phyloP scores from a whole-genome alignment of 2,113 vertebrate species.

The Perognathus longimembris region DNA sequence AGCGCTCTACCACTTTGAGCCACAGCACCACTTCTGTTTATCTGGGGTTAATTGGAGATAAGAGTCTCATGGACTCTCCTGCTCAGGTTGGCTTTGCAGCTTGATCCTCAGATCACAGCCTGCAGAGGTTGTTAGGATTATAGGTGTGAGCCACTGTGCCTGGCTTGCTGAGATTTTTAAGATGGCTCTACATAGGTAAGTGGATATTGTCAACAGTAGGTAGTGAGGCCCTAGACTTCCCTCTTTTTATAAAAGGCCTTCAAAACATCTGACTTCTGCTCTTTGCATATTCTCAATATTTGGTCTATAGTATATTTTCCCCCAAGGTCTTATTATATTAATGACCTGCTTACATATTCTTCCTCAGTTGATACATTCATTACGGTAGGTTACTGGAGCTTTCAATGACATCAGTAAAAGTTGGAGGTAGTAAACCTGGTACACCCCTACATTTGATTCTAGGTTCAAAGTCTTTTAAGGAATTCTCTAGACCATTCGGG shows the following conservation, averaged over 20 bases:
- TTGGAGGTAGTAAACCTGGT: slow-evolving; percentile 12
- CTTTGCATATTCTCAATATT: not conserved
- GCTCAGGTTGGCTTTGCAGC: no score
- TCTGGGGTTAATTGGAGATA: no score
- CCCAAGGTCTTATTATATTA: not conserved
- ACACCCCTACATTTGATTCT: slow-evolving; percentile 44
- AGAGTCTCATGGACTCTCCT: no score
- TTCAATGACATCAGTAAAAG: slow-evolving; percentile 27
- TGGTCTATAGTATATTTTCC: not conserved
- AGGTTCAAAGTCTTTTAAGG: slow-evolving; percentile 60
- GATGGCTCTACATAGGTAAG: not conserved
- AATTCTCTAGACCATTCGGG: slow-evolving; percentile 51
- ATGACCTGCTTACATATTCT: not conserved
- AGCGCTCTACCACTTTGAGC: no score
- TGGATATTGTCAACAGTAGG: not conserved
- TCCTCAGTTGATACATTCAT: not conserved
- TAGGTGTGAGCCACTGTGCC: no score
- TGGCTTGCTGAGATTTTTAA: not conserved
- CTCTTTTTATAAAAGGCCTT: not conserved
- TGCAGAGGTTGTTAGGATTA: no score
- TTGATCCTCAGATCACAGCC: no score
- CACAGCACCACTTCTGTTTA: no score
- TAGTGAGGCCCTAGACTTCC: not conserved
- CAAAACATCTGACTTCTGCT: not conserved
- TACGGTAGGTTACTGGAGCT: slow-evolving; percentile 34